Conservation (phyloP, 2,113 vertebrate species). For the Phrynocephalus versicolor region DNA sequence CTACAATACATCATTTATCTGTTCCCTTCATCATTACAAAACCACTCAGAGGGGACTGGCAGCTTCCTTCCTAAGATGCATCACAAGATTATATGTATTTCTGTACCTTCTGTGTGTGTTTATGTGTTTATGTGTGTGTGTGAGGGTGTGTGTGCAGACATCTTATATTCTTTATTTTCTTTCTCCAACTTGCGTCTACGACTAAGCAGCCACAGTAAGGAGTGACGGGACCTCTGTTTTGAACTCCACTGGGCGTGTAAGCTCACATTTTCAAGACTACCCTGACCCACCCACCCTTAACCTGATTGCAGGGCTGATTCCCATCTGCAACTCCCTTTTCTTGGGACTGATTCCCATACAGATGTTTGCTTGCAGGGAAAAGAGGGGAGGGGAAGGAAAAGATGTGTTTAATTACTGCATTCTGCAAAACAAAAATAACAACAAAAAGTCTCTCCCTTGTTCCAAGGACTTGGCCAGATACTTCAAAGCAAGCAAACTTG, state of each 20-base stretch:
- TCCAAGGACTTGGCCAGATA: neutral
- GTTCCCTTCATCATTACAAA: slow-evolving; percentile 1
- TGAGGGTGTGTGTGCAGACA: too few relatives aligned
- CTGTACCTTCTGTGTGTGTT: too few relatives aligned
- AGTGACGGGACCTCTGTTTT: slow-evolving; percentile 1
- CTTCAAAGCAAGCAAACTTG: neutral
- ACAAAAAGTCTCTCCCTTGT: neutral
- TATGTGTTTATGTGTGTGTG: too few relatives aligned
- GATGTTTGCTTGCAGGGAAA: neutral
- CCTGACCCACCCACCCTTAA: slow-evolving; percentile 46
- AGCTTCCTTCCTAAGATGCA: neutral
- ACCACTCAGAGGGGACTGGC: neutral
- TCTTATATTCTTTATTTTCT: neutral
- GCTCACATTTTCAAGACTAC: slow-evolving; percentile 60
- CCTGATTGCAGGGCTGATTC: slow-evolving; percentile 50
- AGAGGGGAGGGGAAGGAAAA: slow-evolving; percentile 1
- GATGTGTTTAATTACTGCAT: slow-evolving; percentile 36
- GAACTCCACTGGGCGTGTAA: slow-evolving; percentile 57
- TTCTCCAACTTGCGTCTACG: neutral
- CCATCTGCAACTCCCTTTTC: slow-evolving; percentile 50
- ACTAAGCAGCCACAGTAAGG: neutral
- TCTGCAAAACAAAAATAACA: neutral
- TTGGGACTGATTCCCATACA: slow-evolving; percentile 53
- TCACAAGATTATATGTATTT: too few relatives aligned
- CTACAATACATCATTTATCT: neutral